These are phyloP conservation scores for Onychomys torridus DNA, from an alignment of 2,797 vertebrate genomes.

Conservation along the genomic window DNA sequence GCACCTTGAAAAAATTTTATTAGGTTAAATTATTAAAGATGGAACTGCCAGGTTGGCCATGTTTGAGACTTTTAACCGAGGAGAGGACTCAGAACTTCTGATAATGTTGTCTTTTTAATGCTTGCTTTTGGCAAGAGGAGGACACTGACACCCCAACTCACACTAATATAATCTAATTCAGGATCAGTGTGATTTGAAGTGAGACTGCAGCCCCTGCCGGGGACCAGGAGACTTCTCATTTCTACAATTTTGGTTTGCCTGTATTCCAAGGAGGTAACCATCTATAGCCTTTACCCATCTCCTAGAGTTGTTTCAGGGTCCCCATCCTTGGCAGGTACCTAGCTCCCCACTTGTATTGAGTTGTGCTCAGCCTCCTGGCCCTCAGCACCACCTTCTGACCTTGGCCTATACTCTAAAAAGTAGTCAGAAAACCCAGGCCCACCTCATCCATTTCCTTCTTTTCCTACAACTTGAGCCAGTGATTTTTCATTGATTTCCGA, in stretches of 20 bases:
- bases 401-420: background rate
- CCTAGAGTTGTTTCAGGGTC: background rate
- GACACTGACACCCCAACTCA: background rate
- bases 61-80: background rate
- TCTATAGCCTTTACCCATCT: background rate
- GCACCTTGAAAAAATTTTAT: constrained; percentile 49
- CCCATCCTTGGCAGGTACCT: background rate
- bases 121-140: background rate
- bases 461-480: background rate
- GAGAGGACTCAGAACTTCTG: background rate
- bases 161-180: background rate
- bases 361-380: background rate
- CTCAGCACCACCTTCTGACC: background rate
- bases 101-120: background rate
- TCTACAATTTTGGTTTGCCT: background rate
- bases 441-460: background rate
- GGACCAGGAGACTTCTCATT: background rate
- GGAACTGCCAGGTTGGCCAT: background rate
- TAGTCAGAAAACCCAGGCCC: background rate
- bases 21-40: constrained; percentile 26
- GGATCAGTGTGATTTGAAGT: background rate
- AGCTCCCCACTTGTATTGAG: background rate
- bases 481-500: background rate
- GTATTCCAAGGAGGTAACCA: background rate
- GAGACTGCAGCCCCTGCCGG: background rate